Evolutionary conservation across 2,888 invertebrate species (phyloP).

Genomic region (Crocallis elinguaria): DNA sequence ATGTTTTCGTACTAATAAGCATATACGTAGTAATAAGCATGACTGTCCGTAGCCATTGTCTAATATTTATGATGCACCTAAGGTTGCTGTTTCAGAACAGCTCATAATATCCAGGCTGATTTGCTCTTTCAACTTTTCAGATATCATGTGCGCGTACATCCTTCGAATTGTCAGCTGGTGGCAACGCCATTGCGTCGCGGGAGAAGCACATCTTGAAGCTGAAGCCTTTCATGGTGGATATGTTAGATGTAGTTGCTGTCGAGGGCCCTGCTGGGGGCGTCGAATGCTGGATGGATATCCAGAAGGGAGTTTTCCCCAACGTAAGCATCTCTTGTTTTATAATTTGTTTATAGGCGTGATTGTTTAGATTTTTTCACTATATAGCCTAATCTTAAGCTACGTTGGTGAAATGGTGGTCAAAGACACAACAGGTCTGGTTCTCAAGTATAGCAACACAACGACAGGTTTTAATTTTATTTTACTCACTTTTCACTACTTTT

Average conservation of each 20-base stretch:
- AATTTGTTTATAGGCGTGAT: not conserved
- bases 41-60: too few species aligned
- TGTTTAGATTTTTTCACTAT: too few species aligned
- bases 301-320: conserved; percentile 88
- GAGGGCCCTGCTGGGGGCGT: conserved; percentile 87
- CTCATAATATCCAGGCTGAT: not conserved
- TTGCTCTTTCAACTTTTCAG: conserved; percentile 45
- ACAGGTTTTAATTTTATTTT: too few species aligned
- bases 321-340: conserved; percentile 62
- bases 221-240: conserved; percentile 88
- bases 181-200: conserved; percentile 43
- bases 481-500: too few species aligned
- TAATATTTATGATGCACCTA: too few species aligned
- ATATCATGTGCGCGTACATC: conserved; percentile 75
- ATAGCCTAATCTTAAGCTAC: too few species aligned
- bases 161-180: conserved; percentile 66
- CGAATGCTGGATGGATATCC: conserved; percentile 92
- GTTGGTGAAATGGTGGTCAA: too few species aligned
- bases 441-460: too few species aligned
- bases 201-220: conserved; percentile 74
- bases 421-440: too few species aligned
- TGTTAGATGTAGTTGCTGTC: conserved; percentile 88
- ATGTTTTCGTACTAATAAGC: too few species aligned
- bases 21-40: too few species aligned
- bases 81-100: not conserved